Conservation (phyloP, 2,797 vertebrate species). For the Gallinago nigripennis region DNA sequence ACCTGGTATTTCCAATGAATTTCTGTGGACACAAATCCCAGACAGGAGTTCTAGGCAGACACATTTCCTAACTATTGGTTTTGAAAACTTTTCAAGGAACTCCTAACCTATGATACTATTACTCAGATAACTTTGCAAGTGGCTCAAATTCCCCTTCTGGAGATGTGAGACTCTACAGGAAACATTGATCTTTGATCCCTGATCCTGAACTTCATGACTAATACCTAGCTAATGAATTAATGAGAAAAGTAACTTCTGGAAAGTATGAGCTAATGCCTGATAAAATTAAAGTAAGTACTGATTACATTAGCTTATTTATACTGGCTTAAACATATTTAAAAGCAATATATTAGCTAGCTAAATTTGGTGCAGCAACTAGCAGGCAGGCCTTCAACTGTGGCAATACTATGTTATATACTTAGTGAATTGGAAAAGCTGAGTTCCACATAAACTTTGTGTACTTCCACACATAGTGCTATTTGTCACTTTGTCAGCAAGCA, state of each 20-base stretch:
- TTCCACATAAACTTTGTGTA: neutral
- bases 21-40: neutral
- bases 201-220: neutral
- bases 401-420: neutral
- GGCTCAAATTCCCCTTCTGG: neutral
- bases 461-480: neutral
- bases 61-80: neutral
- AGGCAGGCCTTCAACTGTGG: neutral
- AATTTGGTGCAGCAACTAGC: neutral
- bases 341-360: neutral
- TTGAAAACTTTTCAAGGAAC: neutral
- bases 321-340: neutral
- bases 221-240: neutral
- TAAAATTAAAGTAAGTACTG: neutral
- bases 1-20: neutral
- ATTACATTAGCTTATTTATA: neutral
- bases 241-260: neutral
- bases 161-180: neutral
- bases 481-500: neutral
- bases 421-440: neutral
- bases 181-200: neutral
- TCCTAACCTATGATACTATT: neutral
- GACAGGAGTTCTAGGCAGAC: neutral
- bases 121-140: neutral
- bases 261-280: neutral